These are phyloP conservation scores for Cephus sareptanus DNA, from an alignment of 2,888 invertebrate genomes.

Conservation along the genomic window DNA sequence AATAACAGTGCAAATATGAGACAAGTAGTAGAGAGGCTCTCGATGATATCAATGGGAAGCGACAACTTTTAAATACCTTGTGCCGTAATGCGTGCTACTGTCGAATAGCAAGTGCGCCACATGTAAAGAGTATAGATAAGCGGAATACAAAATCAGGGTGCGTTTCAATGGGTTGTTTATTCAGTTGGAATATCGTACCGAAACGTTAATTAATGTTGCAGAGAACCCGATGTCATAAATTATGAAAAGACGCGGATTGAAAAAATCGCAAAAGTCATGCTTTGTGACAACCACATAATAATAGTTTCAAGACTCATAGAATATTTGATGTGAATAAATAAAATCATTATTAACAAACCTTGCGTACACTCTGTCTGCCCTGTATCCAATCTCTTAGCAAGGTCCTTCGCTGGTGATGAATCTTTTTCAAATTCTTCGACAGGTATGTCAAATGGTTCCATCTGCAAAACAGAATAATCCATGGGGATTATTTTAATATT, in stretches of 20 bases:
- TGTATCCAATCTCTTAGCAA: slow-evolving; percentile 47
- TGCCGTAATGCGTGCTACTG: neutral
- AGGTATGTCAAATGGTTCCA: slow-evolving; percentile 54
- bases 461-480: slow-evolving; percentile 30
- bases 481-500: neutral
- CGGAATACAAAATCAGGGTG: neutral
- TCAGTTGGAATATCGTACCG: neutral
- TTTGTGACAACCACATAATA: neutral
- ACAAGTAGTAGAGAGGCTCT: neutral
- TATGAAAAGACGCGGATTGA: neutral
- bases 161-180: neutral
- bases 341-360: slow-evolving; percentile 41
- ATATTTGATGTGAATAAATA: neutral
- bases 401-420: slow-evolving; percentile 42
- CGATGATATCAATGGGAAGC: neutral
- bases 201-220: neutral
- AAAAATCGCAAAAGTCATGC: neutral
- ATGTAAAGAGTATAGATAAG: neutral
- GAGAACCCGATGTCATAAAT: neutral
- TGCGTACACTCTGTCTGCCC: slow-evolving; percentile 47
- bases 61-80: neutral
- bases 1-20: neutral
- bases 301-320: neutral
- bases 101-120: neutral
- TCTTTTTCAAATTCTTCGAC: slow-evolving; percentile 49